Conservation (phyloP, 2,113 vertebrate genomes). For the Grammomys dolichurus region DNA sequence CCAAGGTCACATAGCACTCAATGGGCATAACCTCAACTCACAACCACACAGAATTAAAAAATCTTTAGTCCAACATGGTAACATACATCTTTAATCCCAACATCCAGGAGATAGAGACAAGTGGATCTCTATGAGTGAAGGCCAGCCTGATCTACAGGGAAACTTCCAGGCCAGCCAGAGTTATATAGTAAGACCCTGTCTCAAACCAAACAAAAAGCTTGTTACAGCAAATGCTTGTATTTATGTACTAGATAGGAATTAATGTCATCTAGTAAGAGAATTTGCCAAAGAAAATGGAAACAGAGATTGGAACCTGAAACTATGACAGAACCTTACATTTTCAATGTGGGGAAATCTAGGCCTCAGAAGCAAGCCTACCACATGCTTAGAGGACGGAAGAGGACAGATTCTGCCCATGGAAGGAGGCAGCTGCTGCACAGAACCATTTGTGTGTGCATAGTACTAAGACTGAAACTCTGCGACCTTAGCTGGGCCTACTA, state of each 20-base stretch:
- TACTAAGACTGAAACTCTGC: background rate
- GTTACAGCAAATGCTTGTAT: background rate
- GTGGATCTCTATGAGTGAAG: background rate
- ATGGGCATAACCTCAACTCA: too few relatives aligned
- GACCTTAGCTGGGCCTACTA: background rate
- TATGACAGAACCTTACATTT: constrained; percentile 23
- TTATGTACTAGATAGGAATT: constrained; percentile 44
- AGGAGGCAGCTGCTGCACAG: background rate
- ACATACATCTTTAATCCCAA: background rate
- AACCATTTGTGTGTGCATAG: background rate
- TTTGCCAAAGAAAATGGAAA: constrained; percentile 21
- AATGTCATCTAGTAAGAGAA: constrained; percentile 19
- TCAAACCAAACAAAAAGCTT: background rate
- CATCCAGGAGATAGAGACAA: background rate
- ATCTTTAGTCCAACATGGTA: background rate
- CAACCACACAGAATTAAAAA: background rate
- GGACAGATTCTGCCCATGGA: background rate
- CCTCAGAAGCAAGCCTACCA: background rate
- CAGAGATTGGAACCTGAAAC: background rate
- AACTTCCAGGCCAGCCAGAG: background rate
- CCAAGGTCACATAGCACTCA: background rate
- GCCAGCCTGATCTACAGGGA: background rate
- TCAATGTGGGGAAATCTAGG: constrained; percentile 14
- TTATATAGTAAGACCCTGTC: background rate
- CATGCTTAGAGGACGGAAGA: background rate